A percentile compares a stretch with the other conserved stretches of the same genome.
Conservation (phyloP, 2,888 invertebrate species). For the Antheraea yamamai region DNA sequence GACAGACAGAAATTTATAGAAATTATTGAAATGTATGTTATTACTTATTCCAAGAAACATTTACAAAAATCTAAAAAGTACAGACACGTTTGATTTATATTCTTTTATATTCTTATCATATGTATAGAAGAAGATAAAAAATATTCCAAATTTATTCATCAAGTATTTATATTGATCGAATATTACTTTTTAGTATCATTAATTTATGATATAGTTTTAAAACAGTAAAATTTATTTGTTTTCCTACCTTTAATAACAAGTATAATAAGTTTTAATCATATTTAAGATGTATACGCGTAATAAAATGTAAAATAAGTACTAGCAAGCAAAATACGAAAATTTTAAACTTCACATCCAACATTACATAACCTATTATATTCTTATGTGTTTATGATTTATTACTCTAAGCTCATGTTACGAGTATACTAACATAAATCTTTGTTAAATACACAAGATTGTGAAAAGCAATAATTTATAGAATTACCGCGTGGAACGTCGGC, state of each 20-base stretch:
- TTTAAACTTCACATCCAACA: not conserved
- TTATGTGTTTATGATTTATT: slow-evolving; percentile 24
- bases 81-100: no score
- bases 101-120: no score
- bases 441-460: slow-evolving; percentile 51
- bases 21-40: no score
- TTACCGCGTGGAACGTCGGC: slow-evolving; percentile 57
- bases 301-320: not conserved
- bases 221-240: not conserved
- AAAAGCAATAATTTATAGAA: slow-evolving; percentile 69
- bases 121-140: no score
- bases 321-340: not conserved
- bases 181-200: no score
- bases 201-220: no score
- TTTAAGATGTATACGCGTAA: not conserved
- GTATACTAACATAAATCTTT: slow-evolving; percentile 47
- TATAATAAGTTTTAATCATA: not conserved
- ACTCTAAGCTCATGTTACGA: slow-evolving; percentile 29
- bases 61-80: no score
- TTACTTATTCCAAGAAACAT: no score
- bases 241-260: not conserved
- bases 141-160: no score
- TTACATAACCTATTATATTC: not conserved
- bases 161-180: no score
- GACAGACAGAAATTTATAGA: no score